These are phyloP conservation scores for Drosophila sordidapex DNA, from an alignment of 2,888 invertebrate species.

Conservation along the genomic window DNA sequence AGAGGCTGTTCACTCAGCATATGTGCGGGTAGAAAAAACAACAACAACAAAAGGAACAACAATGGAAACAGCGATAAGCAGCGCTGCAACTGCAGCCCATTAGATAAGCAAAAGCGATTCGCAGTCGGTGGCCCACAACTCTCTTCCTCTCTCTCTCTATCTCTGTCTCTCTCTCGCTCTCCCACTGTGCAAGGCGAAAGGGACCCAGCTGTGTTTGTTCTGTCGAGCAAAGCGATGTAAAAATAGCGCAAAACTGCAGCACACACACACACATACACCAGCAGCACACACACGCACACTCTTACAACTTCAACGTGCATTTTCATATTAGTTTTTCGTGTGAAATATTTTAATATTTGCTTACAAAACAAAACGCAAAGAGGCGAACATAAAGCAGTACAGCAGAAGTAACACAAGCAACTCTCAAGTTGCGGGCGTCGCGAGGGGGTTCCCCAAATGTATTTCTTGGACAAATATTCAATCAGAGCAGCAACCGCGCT, in stretches of 20 bases:
- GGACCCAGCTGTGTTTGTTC: slow-evolving; percentile 65
- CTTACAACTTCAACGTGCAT: neutral
- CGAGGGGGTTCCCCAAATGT: slow-evolving; percentile 25
- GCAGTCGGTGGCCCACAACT: slow-evolving; percentile 45
- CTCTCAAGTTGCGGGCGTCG: slow-evolving; percentile 35
- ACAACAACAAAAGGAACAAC: slow-evolving; percentile 35
- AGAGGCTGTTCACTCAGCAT: slow-evolving; percentile 12
- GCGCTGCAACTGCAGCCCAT: slow-evolving; percentile 53
- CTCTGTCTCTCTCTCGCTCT: neutral
- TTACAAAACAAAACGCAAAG: slow-evolving; percentile 54
- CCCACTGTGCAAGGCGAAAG: slow-evolving; percentile 7
- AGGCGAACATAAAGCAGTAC: slow-evolving; percentile 20
- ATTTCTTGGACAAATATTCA: slow-evolving; percentile 63
- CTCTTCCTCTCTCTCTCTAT: neutral
- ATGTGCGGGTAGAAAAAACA: slow-evolving; percentile 57
- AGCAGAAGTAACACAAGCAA: slow-evolving; percentile 26
- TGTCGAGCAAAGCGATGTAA: slow-evolving; percentile 33
- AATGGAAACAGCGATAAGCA: slow-evolving; percentile 42
- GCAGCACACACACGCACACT: neutral
- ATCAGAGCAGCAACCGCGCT: slow-evolving; percentile 54
- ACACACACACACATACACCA: slow-evolving; percentile 7
- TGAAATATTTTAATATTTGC: slow-evolving; percentile 73
- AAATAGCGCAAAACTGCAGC: slow-evolving; percentile 58
- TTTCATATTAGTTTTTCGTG: slow-evolving; percentile 58
- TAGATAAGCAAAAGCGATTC: slow-evolving; percentile 63